Evolutionary conservation across 2,888 invertebrate species (phyloP).

Genomic region (Gonocerus acuteangulatus): DNA sequence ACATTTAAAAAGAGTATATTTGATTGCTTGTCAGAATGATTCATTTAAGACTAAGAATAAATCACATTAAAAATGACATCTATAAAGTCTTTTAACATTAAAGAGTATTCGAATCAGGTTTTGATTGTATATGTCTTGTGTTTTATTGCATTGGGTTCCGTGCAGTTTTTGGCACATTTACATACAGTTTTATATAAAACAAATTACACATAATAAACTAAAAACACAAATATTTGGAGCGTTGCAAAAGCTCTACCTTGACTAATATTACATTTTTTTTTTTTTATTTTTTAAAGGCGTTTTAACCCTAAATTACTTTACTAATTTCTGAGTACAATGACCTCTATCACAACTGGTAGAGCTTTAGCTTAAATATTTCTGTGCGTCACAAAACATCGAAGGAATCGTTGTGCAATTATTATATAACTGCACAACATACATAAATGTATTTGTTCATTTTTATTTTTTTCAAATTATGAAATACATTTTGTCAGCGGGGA

Average conservation of each 20-base stretch:
- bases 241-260: conserved; percentile 11
- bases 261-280: too few species aligned
- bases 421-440: not conserved
- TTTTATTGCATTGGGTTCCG: conserved; percentile 22
- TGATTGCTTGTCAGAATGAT: conserved; percentile 22
- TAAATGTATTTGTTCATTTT: not conserved
- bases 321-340: not conserved
- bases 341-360: conserved; percentile 4
- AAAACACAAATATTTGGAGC: conserved; percentile 16
- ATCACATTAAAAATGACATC: conserved; percentile 17
- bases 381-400: not conserved
- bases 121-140: conserved; percentile 27
- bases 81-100: conserved; percentile 26
- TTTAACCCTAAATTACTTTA: conserved; percentile 1
- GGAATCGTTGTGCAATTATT: not conserved
- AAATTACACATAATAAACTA: not conserved
- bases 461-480: not conserved
- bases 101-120: conserved; percentile 28
- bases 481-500: conserved; percentile 8
- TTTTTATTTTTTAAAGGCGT: not conserved
- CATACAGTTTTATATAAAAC: not conserved
- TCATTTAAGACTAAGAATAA: conserved; percentile 20
- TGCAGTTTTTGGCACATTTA: conserved; percentile 24
- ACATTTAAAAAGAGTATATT: conserved; percentile 22
- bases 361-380: not conserved